phyloP scores from a whole-genome alignment of 2,113 vertebrate genomes.

The Pelvicachromis taeniatus region DNA sequence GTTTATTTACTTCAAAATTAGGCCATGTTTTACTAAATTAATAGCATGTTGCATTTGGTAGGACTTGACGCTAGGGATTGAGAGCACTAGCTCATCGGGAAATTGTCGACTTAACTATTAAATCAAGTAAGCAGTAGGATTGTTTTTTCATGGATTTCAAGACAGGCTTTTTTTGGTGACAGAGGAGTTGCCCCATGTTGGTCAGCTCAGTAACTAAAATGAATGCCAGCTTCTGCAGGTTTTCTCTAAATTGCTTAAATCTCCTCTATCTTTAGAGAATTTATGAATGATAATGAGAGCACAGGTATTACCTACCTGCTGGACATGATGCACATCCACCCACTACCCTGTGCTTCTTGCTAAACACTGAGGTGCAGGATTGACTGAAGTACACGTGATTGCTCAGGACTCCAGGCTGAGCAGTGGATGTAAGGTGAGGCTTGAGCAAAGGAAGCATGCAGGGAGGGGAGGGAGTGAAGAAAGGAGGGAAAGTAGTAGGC shows the following conservation, averaged over 20 bases:
- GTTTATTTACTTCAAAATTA: background rate
- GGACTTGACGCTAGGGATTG: background rate
- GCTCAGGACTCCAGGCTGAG: background rate
- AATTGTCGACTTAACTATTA: background rate
- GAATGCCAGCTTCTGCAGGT: background rate
- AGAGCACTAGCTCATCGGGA: background rate
- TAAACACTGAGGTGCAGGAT: background rate
- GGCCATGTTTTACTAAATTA: background rate
- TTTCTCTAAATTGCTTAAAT: background rate
- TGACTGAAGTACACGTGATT: background rate
- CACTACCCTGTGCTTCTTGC: background rate
- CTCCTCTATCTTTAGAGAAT: background rate
- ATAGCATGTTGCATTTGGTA: background rate
- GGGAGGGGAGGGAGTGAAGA: background rate
- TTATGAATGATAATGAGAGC: background rate
- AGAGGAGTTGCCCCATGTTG: background rate
- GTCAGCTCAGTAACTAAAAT: background rate
- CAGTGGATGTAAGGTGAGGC: background rate
- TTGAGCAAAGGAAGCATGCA: background rate
- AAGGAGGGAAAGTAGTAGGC: conserved; percentile 20
- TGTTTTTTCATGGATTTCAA: background rate
- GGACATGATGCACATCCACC: background rate
- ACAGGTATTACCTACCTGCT: background rate
- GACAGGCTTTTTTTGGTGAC: background rate
- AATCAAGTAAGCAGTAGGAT: background rate